Evolutionary conservation across 2,888 invertebrate species (phyloP).

Genomic region (Pheosia gnoma): DNA sequence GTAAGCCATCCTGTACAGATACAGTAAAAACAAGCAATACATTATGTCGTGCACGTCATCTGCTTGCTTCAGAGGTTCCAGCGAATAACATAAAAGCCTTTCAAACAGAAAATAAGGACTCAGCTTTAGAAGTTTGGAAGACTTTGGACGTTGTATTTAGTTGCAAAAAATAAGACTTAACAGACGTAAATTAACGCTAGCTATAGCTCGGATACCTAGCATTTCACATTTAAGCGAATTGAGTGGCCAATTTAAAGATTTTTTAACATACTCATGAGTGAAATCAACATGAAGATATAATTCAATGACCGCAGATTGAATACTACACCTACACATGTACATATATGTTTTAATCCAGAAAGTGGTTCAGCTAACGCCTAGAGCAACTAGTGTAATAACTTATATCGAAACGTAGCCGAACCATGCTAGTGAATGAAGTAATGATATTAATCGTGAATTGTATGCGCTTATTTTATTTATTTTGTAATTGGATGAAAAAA

Average conservation of each 20-base stretch:
- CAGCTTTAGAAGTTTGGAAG: too few relatives aligned
- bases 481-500: not conserved
- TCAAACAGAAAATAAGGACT: too few relatives aligned
- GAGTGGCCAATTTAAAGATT: not conserved
- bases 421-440: not conserved
- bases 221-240: not conserved
- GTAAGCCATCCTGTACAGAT: too few relatives aligned
- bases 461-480: not conserved
- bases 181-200: too few relatives aligned
- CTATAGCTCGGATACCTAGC: not conserved
- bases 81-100: too few relatives aligned
- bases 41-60: too few relatives aligned
- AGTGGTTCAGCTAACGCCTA: slow-evolving; percentile 20
- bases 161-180: too few relatives aligned
- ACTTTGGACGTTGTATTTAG: too few relatives aligned
- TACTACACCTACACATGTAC: not conserved
- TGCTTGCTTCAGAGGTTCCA: too few relatives aligned
- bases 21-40: too few relatives aligned
- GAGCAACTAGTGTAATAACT: slow-evolving; percentile 8
- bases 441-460: not conserved
- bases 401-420: not conserved
- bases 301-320: not conserved
- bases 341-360: slow-evolving; percentile 30
- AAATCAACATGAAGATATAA: not conserved
- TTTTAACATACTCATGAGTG: too few relatives aligned